Conservation (phyloP, 2,797 vertebrate species). For the Sciurus vulgaris region DNA sequence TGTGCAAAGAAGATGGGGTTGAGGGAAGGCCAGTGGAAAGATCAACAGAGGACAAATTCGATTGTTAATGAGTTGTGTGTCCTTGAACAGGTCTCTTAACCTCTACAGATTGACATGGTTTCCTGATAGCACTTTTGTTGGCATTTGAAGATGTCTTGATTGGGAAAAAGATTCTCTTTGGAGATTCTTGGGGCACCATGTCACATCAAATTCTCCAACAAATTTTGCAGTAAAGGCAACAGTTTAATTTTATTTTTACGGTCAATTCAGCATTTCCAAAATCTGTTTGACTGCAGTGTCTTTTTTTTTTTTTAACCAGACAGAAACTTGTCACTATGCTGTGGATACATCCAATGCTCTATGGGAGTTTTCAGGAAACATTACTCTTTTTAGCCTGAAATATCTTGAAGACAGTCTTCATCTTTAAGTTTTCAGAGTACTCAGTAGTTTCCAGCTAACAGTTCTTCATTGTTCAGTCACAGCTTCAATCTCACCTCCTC, state of each 20-base stretch:
- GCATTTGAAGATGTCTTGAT: slow-evolving; percentile 9
- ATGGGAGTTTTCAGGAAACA: neutral
- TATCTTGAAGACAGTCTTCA: slow-evolving; percentile 49
- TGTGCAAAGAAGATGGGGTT: neutral
- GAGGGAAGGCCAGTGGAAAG: neutral
- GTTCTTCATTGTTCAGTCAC: neutral
- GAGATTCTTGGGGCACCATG: neutral
- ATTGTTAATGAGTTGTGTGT: neutral
- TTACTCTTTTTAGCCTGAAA: neutral
- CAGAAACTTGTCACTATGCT: neutral
- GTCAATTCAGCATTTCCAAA: neutral
- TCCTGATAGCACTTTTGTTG: neutral
- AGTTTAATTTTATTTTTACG: neutral
- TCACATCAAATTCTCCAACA: slow-evolving; percentile 5
- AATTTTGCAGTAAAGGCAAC: slow-evolving; percentile 19
- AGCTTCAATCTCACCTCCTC: slow-evolving; percentile 7
- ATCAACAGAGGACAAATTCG: neutral
- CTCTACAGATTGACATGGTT: neutral
- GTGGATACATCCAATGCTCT: neutral
- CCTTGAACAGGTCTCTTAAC: neutral
- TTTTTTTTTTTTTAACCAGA: neutral
- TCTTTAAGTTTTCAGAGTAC: neutral
- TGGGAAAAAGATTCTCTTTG: neutral
- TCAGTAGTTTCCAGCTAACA: neutral
- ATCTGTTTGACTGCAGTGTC: neutral